These are phyloP conservation scores for Octomys mimax DNA, from an alignment of 2,797 vertebrate genomes.

Conservation along the genomic window DNA sequence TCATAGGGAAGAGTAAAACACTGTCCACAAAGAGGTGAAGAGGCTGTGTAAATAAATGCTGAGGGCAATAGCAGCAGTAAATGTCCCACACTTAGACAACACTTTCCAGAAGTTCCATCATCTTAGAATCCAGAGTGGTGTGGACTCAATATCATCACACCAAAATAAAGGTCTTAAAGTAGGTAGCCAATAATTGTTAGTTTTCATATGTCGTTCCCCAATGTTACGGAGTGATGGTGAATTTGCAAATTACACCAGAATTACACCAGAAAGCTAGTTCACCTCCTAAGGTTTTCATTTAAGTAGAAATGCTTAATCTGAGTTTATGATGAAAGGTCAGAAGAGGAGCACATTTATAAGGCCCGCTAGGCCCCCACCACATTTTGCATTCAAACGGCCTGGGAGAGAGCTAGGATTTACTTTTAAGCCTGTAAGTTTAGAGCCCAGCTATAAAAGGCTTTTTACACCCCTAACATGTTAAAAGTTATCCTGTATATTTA, in stretches of 20 bases:
- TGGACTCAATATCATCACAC: not conserved
- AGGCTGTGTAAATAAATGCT: not conserved
- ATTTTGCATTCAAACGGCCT: conserved; percentile 49
- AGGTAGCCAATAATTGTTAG: not conserved
- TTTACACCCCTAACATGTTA: conserved; percentile 72
- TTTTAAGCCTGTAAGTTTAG: conserved; percentile 77
- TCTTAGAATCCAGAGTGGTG: not conserved
- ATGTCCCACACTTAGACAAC: not conserved
- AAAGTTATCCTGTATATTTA: conserved; percentile 76
- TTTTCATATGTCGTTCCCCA: not conserved
- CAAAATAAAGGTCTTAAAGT: not conserved
- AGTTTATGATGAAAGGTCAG: conserved; percentile 24
- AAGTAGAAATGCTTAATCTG: conserved; percentile 27
- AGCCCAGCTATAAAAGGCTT: conserved; percentile 72
- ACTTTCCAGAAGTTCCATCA: not conserved
- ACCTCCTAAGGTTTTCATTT: conserved; percentile 7
- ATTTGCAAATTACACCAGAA: not conserved
- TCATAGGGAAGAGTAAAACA: not conserved
- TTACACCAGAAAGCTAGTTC: not conserved
- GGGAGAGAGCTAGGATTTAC: conserved; percentile 53
- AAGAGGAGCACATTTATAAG: conserved; percentile 2
- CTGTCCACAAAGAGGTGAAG: not conserved
- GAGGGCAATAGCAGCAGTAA: too few species aligned
- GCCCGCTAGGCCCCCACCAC: not conserved
- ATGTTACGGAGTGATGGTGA: not conserved